Evolutionary conservation across 2,888 invertebrate species (phyloP).

Genomic region (Megamerina dolium): DNA sequence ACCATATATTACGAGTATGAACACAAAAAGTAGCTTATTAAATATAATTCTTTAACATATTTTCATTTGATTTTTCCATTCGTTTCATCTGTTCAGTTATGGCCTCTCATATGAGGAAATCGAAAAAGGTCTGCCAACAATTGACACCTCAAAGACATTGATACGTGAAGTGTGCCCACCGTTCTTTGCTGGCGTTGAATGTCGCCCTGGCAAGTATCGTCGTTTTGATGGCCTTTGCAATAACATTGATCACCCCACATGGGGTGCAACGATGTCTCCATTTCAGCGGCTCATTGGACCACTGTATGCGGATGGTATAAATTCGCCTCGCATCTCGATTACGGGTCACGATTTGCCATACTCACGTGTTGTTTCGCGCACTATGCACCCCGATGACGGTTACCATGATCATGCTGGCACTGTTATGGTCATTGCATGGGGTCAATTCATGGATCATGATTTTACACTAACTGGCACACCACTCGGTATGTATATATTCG

Average conservation of each 20-base stretch:
- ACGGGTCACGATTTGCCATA: slow-evolving; percentile 72
- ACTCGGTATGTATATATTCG: slow-evolving; percentile 57
- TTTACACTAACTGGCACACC: slow-evolving; percentile 84
- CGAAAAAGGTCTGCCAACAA: slow-evolving; percentile 77
- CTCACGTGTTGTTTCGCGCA: slow-evolving; percentile 79
- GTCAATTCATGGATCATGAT: slow-evolving; percentile 93
- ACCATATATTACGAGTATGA: no score
- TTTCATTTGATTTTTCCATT: no score
- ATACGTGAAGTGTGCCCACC: slow-evolving; percentile 84
- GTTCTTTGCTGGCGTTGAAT: slow-evolving; percentile 79
- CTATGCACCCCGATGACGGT: slow-evolving; percentile 88
- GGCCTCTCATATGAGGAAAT: slow-evolving; percentile 79
- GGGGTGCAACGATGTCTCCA: slow-evolving; percentile 80
- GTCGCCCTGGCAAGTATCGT: slow-evolving; percentile 81
- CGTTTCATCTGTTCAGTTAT: slow-evolving; percentile 62
- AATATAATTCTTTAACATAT: no score
- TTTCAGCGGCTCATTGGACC: slow-evolving; percentile 76
- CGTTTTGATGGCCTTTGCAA: slow-evolving; percentile 84
- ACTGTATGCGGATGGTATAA: slow-evolving; percentile 77
- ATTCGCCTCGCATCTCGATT: slow-evolving; percentile 72
- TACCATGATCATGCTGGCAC: slow-evolving; percentile 91
- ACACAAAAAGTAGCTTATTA: no score
- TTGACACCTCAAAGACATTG: slow-evolving; percentile 82
- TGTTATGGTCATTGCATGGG: slow-evolving; percentile 86
- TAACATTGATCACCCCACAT: slow-evolving; percentile 80